These are phyloP conservation scores for Bufo gargarizans DNA, from an alignment of 2,113 vertebrate species.

Conservation along the genomic window DNA sequence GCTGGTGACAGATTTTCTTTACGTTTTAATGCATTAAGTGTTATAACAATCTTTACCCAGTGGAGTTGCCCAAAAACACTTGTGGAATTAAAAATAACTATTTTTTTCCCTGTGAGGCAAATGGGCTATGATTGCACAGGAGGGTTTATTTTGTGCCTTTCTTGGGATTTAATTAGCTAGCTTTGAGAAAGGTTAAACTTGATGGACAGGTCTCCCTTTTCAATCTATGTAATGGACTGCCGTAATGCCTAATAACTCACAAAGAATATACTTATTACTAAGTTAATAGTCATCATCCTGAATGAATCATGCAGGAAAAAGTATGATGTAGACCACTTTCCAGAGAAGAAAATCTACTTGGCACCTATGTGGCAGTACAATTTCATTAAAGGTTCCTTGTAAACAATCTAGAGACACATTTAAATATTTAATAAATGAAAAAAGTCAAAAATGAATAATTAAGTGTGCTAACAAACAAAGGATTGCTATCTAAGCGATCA, in stretches of 20 bases:
- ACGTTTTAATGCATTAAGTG: too few species aligned
- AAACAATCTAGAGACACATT: slow-evolving; percentile 19
- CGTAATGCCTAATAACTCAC: not conserved
- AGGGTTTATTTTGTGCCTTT: too few species aligned
- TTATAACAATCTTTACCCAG: too few species aligned
- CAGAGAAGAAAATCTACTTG: not conserved
- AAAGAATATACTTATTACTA: not conserved
- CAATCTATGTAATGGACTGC: not conserved
- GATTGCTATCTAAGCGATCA: slow-evolving; percentile 61
- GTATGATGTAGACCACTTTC: not conserved
- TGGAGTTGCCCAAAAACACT: too few species aligned
- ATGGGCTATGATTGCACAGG: too few species aligned
- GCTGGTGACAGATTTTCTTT: too few species aligned
- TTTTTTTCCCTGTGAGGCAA: too few species aligned
- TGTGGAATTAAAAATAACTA: too few species aligned
- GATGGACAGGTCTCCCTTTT: not conserved
- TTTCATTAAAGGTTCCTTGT: not conserved
- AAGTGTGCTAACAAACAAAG: slow-evolving; percentile 63
- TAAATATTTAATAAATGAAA: slow-evolving; percentile 43
- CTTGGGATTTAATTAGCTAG: too few species aligned
- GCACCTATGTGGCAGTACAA: not conserved
- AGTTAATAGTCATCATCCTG: not conserved
- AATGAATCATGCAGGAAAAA: not conserved
- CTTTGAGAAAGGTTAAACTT: too few species aligned
- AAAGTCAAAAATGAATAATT: slow-evolving; percentile 67